These are phyloP conservation scores for Drosophila peninsularis DNA, from an alignment of 2,888 invertebrate species.

Conservation along the genomic window DNA sequence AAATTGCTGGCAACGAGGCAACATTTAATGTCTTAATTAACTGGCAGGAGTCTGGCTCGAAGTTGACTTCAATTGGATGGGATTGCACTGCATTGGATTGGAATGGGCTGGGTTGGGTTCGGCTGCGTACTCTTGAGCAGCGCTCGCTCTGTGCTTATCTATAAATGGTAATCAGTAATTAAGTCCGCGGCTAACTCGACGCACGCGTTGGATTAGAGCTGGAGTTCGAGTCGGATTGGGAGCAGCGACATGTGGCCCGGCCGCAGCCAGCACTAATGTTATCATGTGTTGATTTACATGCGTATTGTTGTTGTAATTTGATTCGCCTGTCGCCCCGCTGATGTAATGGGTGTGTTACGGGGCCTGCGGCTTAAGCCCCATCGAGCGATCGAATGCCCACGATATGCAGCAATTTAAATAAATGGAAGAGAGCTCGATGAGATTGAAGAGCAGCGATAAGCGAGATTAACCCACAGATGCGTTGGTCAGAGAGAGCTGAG, in stretches of 20 bases:
- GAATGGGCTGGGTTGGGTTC: background rate
- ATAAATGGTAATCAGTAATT: slow-evolving; percentile 83
- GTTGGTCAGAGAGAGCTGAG: background rate
- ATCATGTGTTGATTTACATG: slow-evolving; percentile 79
- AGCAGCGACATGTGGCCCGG: slow-evolving; percentile 40
- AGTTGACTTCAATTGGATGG: slow-evolving; percentile 27
- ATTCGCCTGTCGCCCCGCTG: slow-evolving; percentile 46
- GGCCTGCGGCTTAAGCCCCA: slow-evolving; percentile 30
- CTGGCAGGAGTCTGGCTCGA: slow-evolving; percentile 37
- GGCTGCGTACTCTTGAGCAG: slow-evolving; percentile 23
- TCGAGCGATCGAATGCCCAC: slow-evolving; percentile 37
- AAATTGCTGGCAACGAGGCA: slow-evolving; percentile 53
- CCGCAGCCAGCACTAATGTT: slow-evolving; percentile 48
- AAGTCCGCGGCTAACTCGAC: slow-evolving; percentile 60
- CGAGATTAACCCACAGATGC: slow-evolving; percentile 16
- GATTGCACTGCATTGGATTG: slow-evolving; percentile 17
- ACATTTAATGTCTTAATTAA: slow-evolving; percentile 79
- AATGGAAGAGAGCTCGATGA: slow-evolving; percentile 36
- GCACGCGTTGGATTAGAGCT: slow-evolving; percentile 56
- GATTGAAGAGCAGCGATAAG: slow-evolving; percentile 45
- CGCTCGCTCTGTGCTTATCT: slow-evolving; percentile 64
- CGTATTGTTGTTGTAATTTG: slow-evolving; percentile 58
- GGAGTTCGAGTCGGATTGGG: slow-evolving; percentile 23
- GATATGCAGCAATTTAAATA: slow-evolving; percentile 61
- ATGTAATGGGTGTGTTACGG: slow-evolving; percentile 40